Evolutionary conservation across 1,140 invertebrate species (phyloP).

Genomic region (Thalassaphorura encarpata): DNA sequence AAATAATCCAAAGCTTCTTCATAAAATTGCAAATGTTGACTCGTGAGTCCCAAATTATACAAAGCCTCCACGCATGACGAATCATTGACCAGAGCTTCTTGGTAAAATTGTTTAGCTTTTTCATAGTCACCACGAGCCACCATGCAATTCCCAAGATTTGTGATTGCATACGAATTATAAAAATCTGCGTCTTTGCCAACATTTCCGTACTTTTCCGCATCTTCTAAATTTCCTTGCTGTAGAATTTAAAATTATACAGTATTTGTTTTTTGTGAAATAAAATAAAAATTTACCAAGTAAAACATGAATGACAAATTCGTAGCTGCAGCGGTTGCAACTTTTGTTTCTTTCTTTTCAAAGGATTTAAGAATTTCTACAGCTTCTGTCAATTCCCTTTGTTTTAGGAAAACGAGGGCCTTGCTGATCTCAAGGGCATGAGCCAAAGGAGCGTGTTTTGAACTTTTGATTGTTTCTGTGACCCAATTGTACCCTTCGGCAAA

Average conservation of each 20-base stretch:
- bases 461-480: slow-evolving; percentile 33
- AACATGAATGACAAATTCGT: slow-evolving; percentile 88
- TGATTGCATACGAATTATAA: slow-evolving; percentile 71
- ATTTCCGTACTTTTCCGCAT: slow-evolving; percentile 70
- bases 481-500: slow-evolving; percentile 62
- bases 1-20: slow-evolving; percentile 71
- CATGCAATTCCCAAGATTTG: slow-evolving; percentile 80
- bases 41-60: slow-evolving; percentile 75
- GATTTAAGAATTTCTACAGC: slow-evolving; percentile 78
- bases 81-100: slow-evolving; percentile 68
- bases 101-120: slow-evolving; percentile 63
- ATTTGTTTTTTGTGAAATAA: not conserved
- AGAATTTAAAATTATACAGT: slow-evolving; percentile 1
- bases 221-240: slow-evolving; percentile 70
- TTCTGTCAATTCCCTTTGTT: slow-evolving; percentile 68
- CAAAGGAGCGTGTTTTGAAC: slow-evolving; percentile 27
- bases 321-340: slow-evolving; percentile 71
- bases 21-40: slow-evolving; percentile 57
- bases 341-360: slow-evolving; percentile 76
- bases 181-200: slow-evolving; percentile 62
- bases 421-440: slow-evolving; percentile 50
- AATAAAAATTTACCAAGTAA: slow-evolving; percentile 53
- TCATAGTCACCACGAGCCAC: slow-evolving; percentile 60
- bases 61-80: slow-evolving; percentile 77
- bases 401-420: slow-evolving; percentile 80